Conservation (phyloP, 2,113 vertebrate genomes). For the Rhabdomys dilectus region DNA sequence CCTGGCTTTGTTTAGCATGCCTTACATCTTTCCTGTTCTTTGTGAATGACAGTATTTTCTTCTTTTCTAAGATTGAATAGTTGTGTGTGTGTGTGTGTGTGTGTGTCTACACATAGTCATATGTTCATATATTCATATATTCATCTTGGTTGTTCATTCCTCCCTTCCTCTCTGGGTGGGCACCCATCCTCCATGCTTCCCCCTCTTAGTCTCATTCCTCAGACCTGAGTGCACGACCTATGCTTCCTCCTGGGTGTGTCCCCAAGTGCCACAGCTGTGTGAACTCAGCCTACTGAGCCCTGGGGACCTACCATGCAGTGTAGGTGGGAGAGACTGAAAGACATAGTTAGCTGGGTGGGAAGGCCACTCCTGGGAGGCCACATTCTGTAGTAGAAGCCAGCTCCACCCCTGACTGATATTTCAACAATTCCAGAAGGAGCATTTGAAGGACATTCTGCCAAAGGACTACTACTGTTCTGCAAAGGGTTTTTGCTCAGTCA, state of each 20-base stretch:
- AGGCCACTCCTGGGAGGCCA: not conserved
- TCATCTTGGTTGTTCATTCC: not conserved
- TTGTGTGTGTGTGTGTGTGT: not conserved
- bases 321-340: not conserved
- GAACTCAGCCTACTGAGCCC: not conserved
- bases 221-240: not conserved
- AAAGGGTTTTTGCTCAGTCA: not conserved
- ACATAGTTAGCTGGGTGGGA: not conserved
- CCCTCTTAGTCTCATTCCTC: not conserved
- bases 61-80: not conserved
- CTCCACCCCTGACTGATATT: not conserved
- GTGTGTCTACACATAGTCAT: no score
- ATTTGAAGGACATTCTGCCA: not conserved
- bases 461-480: not conserved
- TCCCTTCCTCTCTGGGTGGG: not conserved
- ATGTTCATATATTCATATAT: not conserved
- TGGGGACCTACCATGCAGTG: not conserved
- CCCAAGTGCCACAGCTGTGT: not conserved
- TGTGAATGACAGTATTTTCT: not conserved
- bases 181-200: not conserved
- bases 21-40: not conserved
- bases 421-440: constrained; percentile 5
- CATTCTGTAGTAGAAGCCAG: not conserved
- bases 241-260: not conserved
- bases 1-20: not conserved